These are phyloP conservation scores for Eledone cirrhosa DNA, from an alignment of 2,888 invertebrate species.

Conservation along the genomic window DNA sequence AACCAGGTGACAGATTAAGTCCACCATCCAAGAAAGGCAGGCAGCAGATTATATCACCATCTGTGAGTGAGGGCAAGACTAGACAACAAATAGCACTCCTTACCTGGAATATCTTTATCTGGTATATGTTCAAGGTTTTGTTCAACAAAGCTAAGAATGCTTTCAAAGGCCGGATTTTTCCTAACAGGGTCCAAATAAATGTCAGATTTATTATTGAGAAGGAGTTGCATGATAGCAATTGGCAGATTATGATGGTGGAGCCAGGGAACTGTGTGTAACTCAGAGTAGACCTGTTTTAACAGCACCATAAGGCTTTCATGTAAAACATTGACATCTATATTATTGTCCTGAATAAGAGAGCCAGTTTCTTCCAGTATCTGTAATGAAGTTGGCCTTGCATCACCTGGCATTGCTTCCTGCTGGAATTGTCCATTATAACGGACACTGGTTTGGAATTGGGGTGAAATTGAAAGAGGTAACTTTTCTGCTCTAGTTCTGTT, in stretches of 20 bases:
- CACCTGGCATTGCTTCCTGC: not conserved
- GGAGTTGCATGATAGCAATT: conserved; percentile 36
- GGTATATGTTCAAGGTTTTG: conserved; percentile 31
- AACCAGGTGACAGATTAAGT: too few species aligned
- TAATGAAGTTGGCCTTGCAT: not conserved
- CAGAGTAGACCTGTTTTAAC: conserved; percentile 28
- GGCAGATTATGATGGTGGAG: conserved; percentile 33
- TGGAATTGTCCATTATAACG: not conserved
- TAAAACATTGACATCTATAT: not conserved
- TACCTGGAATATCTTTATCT: conserved; percentile 28
- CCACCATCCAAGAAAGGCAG: too few species aligned
- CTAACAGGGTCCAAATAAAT: conserved; percentile 29
- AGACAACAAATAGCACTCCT: conserved; percentile 29
- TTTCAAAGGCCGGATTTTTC: conserved; percentile 26
- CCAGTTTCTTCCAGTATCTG: not conserved
- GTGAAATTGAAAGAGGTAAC: too few species aligned
- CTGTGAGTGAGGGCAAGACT: conserved; percentile 28
- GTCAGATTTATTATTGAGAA: conserved; percentile 34
- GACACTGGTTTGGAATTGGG: not conserved
- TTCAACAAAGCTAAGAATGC: conserved; percentile 27
- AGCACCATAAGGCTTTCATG: not conserved
- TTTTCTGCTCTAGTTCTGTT: too few species aligned
- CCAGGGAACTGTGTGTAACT: conserved; percentile 34
- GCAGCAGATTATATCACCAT: not conserved
- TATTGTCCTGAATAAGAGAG: not conserved